Conservation (phyloP, 1,140 invertebrate species). For the Mercenaria mercenaria region DNA sequence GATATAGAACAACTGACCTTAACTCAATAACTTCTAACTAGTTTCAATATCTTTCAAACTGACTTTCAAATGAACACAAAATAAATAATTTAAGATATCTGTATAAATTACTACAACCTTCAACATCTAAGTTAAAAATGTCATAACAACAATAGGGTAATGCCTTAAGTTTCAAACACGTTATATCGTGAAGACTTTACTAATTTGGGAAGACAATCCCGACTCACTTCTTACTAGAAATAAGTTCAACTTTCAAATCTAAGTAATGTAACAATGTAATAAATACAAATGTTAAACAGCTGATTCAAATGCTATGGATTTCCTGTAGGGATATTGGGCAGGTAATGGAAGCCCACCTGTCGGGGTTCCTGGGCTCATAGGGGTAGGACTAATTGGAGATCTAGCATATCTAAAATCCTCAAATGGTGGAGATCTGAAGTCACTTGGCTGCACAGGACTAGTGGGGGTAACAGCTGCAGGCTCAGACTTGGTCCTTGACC, state of each 20-base stretch:
- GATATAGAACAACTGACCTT: too few species aligned
- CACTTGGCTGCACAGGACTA: conserved; percentile 9
- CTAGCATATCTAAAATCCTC: conserved; percentile 33
- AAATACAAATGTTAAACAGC: conserved; percentile 58
- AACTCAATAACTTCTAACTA: too few species aligned
- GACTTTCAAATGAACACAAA: neutral
- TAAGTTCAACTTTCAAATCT: too few species aligned
- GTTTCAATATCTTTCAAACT: neutral
- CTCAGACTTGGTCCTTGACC: conserved; percentile 67
- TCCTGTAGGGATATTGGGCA: conserved; percentile 51
- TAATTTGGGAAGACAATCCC: too few species aligned
- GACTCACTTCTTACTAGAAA: too few species aligned
- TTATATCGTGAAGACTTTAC: too few species aligned
- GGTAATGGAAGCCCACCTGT: conserved; percentile 6
- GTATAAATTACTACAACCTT: neutral
- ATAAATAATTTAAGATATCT: neutral
- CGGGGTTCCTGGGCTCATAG: conserved; percentile 51
- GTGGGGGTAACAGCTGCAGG: conserved; percentile 33
- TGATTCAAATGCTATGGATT: conserved; percentile 69
- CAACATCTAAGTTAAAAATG: too few species aligned
- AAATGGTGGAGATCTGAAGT: conserved; percentile 7
- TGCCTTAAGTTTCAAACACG: too few species aligned
- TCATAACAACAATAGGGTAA: too few species aligned
- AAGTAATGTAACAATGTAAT: too few species aligned
- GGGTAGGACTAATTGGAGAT: conserved; percentile 66